Percentiles rank a stretch among this genome's conserved stretches.
phyloP scores from a whole-genome alignment of 2,113 vertebrate genomes.

The Pterocles orientalis region DNA sequence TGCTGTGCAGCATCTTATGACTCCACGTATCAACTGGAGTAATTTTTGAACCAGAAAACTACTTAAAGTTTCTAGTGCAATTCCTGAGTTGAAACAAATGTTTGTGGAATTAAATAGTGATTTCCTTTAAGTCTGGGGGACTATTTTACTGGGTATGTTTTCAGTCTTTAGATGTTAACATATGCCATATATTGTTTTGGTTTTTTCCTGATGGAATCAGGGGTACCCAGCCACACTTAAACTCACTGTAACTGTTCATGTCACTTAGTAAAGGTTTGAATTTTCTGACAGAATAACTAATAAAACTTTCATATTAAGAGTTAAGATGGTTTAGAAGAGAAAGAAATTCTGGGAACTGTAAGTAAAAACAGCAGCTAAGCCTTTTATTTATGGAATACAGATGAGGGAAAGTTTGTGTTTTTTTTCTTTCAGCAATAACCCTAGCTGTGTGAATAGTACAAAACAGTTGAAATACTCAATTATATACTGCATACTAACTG shows the following conservation, averaged over 20 bases:
- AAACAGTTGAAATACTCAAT: slow-evolving; percentile 39
- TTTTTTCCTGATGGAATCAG: slow-evolving; percentile 7
- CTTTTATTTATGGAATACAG: slow-evolving; percentile 65
- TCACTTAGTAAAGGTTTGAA: slow-evolving; percentile 63
- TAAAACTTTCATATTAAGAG: slow-evolving; percentile 61
- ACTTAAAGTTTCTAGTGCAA: slow-evolving; percentile 71
- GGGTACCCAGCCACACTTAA: slow-evolving; percentile 54
- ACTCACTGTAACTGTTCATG: slow-evolving; percentile 47
- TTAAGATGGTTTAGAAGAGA: slow-evolving; percentile 76
- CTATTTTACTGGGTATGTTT: slow-evolving; percentile 71
- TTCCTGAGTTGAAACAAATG: slow-evolving; percentile 85
- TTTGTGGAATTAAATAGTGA: slow-evolving; percentile 92
- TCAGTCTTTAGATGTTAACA: slow-evolving; percentile 65
- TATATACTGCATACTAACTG: background rate
- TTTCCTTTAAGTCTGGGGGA: slow-evolving; percentile 82
- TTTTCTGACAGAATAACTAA: slow-evolving; percentile 67
- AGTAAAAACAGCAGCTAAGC: slow-evolving; percentile 81
- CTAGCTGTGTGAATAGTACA: background rate
- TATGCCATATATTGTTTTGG: slow-evolving; percentile 44
- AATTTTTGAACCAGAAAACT: background rate
- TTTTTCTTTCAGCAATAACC: background rate
- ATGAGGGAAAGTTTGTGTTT: background rate
- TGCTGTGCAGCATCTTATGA: slow-evolving; percentile 75
- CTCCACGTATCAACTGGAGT: background rate
- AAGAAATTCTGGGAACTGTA: slow-evolving; percentile 78